These are phyloP conservation scores for Orthonyx spaldingii DNA, from an alignment of 2,113 vertebrate genomes.

Conservation along the genomic window DNA sequence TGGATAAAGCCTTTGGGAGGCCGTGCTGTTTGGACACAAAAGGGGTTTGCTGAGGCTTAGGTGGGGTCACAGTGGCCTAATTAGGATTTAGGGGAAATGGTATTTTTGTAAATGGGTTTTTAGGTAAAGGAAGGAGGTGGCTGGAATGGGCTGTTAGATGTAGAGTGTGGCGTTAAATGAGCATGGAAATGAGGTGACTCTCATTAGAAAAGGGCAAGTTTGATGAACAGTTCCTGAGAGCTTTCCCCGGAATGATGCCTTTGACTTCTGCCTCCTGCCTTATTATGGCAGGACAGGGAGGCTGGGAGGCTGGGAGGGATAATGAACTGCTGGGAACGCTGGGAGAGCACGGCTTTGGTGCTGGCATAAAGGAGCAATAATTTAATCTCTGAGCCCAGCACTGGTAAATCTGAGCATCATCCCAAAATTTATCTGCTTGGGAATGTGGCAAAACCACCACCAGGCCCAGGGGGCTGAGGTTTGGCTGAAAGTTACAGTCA, in stretches of 20 bases:
- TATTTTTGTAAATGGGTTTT: not conserved
- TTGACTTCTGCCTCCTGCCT: not conserved
- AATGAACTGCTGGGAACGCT: not conserved
- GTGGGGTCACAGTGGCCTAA: slow-evolving; percentile 22
- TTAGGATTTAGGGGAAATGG: not conserved
- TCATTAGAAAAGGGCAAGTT: slow-evolving; percentile 49
- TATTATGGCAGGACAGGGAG: not conserved
- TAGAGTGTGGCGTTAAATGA: not conserved
- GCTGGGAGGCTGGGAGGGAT: not conserved
- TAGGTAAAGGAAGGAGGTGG: not conserved
- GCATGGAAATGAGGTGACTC: slow-evolving; percentile 43
- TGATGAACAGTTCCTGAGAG: slow-evolving; percentile 45
- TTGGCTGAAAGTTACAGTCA: not conserved
- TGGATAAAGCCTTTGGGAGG: not conserved
- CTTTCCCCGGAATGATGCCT: slow-evolving; percentile 11
- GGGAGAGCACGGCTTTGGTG: not conserved
- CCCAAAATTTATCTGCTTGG: not conserved
- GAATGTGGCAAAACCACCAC: accelerated
- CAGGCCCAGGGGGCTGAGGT: not conserved
- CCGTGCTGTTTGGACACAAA: not conserved
- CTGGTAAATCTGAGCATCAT: not conserved
- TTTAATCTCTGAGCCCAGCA: not conserved
- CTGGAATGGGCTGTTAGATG: not conserved
- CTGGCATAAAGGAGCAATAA: not conserved
- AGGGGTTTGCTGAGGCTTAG: not conserved